phyloP scores from a whole-genome alignment of 2,113 vertebrate species.

The Oryzias javanicus region DNA sequence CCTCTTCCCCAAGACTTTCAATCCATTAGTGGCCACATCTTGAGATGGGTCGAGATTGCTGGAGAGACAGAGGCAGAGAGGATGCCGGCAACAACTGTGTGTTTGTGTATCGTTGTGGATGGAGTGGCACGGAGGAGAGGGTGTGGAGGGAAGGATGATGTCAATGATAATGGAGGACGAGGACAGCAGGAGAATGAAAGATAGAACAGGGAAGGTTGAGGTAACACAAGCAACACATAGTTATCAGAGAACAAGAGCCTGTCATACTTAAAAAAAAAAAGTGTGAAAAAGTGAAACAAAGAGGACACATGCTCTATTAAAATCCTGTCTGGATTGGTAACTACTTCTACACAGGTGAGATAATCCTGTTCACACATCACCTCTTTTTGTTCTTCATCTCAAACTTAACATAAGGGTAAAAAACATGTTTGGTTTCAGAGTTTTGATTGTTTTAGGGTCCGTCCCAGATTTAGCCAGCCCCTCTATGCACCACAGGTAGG shows the following conservation, averaged over 20 bases:
- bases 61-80: conserved; percentile 42
- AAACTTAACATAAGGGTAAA: not conserved
- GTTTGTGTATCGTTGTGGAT: conserved; percentile 7
- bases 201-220: conserved; percentile 22
- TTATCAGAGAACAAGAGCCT: conserved; percentile 10
- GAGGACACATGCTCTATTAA: conserved; percentile 11
- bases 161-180: conserved; percentile 72
- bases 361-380: not conserved
- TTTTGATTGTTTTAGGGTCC: not conserved
- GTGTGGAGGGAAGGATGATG: conserved; percentile 57
- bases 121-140: conserved; percentile 4
- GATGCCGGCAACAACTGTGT: conserved; percentile 22
- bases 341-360: conserved; percentile 7
- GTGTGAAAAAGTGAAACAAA: conserved; percentile 10
- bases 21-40: conserved; percentile 72
- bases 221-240: conserved; percentile 7
- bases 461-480: too few species aligned
- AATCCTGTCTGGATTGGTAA: conserved; percentile 14
- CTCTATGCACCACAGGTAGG: too few species aligned
- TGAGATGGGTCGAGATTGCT: conserved; percentile 67
- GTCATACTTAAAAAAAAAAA: conserved; percentile 8
- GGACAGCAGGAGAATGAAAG: conserved; percentile 40
- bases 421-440: not conserved
- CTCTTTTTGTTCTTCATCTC: not conserved
- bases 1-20: conserved; percentile 73